Evolutionary conservation across 2,113 vertebrate genomes (phyloP).

Genomic region (Panthera uncia): DNA sequence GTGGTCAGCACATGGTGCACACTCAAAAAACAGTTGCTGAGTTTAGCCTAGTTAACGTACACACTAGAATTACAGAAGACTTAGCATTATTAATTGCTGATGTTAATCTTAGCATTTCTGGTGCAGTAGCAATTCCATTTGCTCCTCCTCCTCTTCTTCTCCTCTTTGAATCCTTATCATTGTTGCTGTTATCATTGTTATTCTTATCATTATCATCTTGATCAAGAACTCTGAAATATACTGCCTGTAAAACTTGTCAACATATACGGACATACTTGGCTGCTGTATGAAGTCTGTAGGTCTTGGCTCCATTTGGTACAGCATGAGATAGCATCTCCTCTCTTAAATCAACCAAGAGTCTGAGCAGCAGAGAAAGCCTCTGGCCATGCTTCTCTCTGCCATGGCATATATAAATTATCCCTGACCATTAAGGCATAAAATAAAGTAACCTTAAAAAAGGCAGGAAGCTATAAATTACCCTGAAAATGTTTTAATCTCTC

Average conservation of each 20-base stretch:
- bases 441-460: constrained; percentile 56
- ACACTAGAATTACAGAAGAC: not conserved
- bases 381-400: constrained; percentile 47
- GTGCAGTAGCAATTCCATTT: constrained; percentile 31
- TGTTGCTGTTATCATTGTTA: not conserved
- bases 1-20: not conserved
- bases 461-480: constrained; percentile 78
- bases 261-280: not conserved
- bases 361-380: constrained; percentile 49
- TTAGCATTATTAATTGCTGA: constrained; percentile 31
- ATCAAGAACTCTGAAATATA: constrained; percentile 57
- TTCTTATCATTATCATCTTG: constrained; percentile 30
- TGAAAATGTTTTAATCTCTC: constrained; percentile 77
- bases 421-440: constrained; percentile 48
- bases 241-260: constrained; percentile 43
- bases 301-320: constrained; percentile 64
- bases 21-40: not conserved
- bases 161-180: not conserved
- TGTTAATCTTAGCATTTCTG: constrained; percentile 45
- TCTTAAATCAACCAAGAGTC: constrained; percentile 73
- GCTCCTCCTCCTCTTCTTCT: not conserved
- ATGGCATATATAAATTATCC: constrained; percentile 50
- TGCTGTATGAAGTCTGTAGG: not conserved
- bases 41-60: not conserved
- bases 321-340: constrained; percentile 60